Base-by-base conservation (phyloP, 2,888 invertebrate genomes). In the Phengaris alcon region DNA sequence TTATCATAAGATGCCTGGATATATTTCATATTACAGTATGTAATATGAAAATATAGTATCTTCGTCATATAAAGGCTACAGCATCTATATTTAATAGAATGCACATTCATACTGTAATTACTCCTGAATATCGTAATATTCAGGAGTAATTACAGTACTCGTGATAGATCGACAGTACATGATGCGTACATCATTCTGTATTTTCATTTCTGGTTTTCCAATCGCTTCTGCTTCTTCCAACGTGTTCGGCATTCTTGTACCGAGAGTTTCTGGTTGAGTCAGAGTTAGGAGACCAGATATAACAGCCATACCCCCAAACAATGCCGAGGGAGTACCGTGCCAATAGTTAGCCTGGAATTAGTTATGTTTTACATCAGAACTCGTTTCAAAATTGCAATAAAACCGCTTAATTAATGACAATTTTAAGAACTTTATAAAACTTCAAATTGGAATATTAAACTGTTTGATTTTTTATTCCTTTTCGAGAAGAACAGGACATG, bases 251-350 rank as follows among this genome's bases (percentile, higher is more conserved):
- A 95, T 84, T 78, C 90, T 91, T 35, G 91, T 86, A 77, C 95
- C 94, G n/a, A 94, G 91, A 1, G 95, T 95, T 86, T 81, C 95
- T 0, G 95, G 95, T 82, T 95, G 95, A 54, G 94, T 90, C 59
- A 95, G 88, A 7, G 94, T 91, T 75, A 95, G 84, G 35, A 89
- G 73, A 0, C 95, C 95, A 0, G 82, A 79, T 2, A 8, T 78
- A 46, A 94, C 82, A 2, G 94, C 94, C 88, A 94, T 91, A 6
- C 80, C 79, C 0, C 94, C 94, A 79, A 95, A 95, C 81, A 95
- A 84, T 75, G 94, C 81, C 0, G 95, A 90, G 0, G 95, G 95
- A 15, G 91, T 82, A 2, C 90, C 89, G 6, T 79, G 76, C 87
- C 88, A 90, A 81, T 87, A 89, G 0, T 84, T 85, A 82, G 81